Evolutionary conservation across 1,140 invertebrate species (phyloP), one percentile per base, ranked within the genome.

Genomic region (Rhizoglyphus robini): DNA sequence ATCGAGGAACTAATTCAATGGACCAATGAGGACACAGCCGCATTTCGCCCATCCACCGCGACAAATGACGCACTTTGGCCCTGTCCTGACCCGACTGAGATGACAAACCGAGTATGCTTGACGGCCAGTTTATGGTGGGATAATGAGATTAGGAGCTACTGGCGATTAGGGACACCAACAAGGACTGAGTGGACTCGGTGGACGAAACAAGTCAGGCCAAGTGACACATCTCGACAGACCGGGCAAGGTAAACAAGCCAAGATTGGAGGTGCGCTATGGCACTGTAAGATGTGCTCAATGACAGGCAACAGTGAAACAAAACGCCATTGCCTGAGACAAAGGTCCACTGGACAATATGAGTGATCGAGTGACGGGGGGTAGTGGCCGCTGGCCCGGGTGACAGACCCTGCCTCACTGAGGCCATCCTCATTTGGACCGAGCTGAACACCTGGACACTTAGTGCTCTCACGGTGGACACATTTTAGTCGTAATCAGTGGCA

Each of bases 101-200:
- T 54, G 51, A 54, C 51, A 32, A 32, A 32, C 8, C 51, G 31
- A 54, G 31, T 41, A 11, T 41, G 36, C 36, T 41, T 41, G 8
- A 41, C 18, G 36, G 36, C 18, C 36, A 23, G 15, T 46, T 46
- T 46, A 46, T 46, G 41, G 51, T 8, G 20, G 51, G 31, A 54
- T 54, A 54, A 54, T 54, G 51, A 54, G 51, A 54, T 54, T 54
- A 54, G 18, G 51, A 54, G 51, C 51, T 54, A 54, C 51, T 20
- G 51, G 20, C 8, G 51, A 54, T 54, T 54, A 54, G 20, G 51
- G 51, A 8, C 8, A 54, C 51, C 8, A 8, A 23, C 51, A 54
- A 54, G 23, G 8, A 54, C 8, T 54, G 20, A 8, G 23, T 11
- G 20, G 23, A 15, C 23, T 15, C 51, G 20, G 23, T 8, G 15